Evolutionary conservation across 1,140 invertebrate genomes (phyloP), one percentile per base, ranked within the genome.

Genomic region (Parasteatoda tepidariorum): DNA sequence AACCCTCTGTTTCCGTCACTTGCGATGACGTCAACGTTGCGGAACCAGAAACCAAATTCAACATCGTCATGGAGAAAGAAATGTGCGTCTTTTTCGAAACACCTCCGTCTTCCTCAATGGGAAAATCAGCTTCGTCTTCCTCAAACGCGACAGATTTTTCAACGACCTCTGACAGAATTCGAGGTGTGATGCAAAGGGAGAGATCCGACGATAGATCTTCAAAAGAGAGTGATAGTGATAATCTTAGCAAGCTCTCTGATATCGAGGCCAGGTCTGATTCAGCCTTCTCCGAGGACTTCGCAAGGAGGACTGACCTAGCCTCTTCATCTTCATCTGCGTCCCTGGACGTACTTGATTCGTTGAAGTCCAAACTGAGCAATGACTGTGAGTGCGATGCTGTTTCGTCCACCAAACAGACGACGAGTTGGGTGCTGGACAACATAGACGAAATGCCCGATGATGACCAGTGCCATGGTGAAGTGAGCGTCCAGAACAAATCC

Each of bases 211-310:
- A 83, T 13, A 64, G 79, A 28, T 83, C 79, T 5, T 83, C 79
- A 18, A 83, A 83, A 34, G 79, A 83, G 28, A 83, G 79, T n/a
- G 79, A 83, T 38, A 83, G 79, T n/a, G 79, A 83, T 22, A 83
- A 83, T 22, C 41, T 83, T 5, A 83, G 79, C 70, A 83, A 83
- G 41, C 70, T 83, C 0, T 83, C 79, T 1, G 79, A 83, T 22
- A 33, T 74, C 3, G 79, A 83, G 6, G 79, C 57, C 5, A 73
- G 55, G 48, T 54, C 67, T 6, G 67, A 73, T n/a, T 70, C 66
- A 2, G 79, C 57, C 9, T 73, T 64, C 30, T 62, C 79, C 9
- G 79, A 83, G 28, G 79, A 83, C 28, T 55, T 73, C 26, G 79
- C 67, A 4, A 59, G 62, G 13, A 70, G 57, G 33, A 61, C 66